phyloP scores from a whole-genome alignment of 1,140 invertebrate species.

The Caenorhabditis latens region DNA sequence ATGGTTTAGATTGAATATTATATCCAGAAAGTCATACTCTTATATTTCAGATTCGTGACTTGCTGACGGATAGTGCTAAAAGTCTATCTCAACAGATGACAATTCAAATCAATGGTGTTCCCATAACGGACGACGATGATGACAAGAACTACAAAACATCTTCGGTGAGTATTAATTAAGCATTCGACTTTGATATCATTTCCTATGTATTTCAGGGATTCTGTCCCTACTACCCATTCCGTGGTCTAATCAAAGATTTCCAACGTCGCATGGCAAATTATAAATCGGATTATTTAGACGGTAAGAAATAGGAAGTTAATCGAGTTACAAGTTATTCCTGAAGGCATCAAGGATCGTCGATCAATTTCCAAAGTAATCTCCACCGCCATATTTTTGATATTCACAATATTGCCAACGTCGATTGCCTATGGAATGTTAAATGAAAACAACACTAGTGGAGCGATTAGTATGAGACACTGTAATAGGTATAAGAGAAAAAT shows the following conservation, averaged over 20 bases:
- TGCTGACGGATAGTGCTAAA: conserved; percentile 79
- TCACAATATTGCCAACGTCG: conserved; percentile 79
- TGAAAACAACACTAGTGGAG: conserved; percentile 78
- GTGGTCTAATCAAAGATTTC: conserved; percentile 67
- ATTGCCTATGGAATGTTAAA: conserved; percentile 80
- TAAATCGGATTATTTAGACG: conserved; percentile 69
- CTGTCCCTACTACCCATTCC: conserved; percentile 59
- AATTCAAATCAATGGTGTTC: conserved; percentile 72
- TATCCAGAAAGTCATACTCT: neutral
- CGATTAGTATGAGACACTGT: conserved; percentile 77
- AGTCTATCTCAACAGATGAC: conserved; percentile 75
- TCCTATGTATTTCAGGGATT: neutral
- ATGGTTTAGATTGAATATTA: no score
- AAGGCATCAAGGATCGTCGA: conserved; percentile 70
- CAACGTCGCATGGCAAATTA: conserved; percentile 65
- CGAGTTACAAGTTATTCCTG: conserved; percentile 14
- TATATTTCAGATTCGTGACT: conserved; percentile 80
- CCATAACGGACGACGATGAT: conserved; percentile 40
- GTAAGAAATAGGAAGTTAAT: conserved; percentile 17
- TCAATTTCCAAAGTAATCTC: conserved; percentile 79
- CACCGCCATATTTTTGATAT: conserved; percentile 79
- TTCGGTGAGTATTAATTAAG: neutral
- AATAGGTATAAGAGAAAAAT: neutral
- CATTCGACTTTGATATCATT: no score
- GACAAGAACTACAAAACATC: conserved; percentile 36